Conservation (phyloP, 92 coral and sea anemone genomes). For the Umimayanthus chanpuru region DNA sequence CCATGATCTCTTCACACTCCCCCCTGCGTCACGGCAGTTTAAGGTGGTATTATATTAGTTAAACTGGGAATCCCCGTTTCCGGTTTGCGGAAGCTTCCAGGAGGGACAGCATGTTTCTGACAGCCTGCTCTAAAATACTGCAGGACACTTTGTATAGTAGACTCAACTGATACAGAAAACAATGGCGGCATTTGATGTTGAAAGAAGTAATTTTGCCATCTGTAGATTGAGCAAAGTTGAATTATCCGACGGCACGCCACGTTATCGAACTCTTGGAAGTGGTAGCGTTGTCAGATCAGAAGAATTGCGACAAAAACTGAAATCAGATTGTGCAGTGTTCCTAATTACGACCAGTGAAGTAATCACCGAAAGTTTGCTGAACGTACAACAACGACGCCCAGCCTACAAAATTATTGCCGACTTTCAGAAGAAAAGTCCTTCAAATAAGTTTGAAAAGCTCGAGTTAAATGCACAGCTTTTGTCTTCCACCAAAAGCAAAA, state of each 20-base stretch:
- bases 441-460: background rate
- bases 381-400: background rate
- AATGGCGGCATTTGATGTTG: background rate
- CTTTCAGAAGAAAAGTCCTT: background rate
- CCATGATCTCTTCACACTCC: no score
- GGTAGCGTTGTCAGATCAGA: background rate
- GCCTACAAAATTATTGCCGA: background rate
- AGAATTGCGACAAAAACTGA: background rate
- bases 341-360: background rate
- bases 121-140: no score
- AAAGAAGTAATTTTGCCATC: background rate
- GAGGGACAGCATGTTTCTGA: background rate
- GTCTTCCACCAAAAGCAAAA: background rate
- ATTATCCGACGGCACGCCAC: background rate
- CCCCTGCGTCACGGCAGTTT: no score
- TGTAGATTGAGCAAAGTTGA: background rate
- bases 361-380: background rate
- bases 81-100: background rate
- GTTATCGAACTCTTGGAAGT: background rate
- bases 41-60: no score
- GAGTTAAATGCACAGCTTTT: background rate
- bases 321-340: background rate
- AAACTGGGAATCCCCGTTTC: background rate
- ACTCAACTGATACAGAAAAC: no score
- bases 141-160: no score